phyloP scores from a whole-genome alignment of 2,888 invertebrate species.

The Brenthis daphne region DNA sequence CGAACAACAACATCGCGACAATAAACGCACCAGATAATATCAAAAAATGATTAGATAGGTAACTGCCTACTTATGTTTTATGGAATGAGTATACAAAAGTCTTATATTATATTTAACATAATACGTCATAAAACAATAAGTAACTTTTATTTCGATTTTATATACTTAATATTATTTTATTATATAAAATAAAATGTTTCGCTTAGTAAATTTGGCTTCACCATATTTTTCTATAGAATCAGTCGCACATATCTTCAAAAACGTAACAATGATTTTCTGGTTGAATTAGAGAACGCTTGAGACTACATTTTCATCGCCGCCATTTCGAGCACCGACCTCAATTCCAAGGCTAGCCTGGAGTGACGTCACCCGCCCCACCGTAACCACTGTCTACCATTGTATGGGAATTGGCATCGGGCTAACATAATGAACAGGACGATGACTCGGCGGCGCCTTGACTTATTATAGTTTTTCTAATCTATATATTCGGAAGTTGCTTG shows the following conservation, averaged over 20 bases:
- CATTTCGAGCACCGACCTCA: conserved; percentile 74
- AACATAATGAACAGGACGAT: conserved; percentile 70
- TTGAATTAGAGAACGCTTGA: conserved; percentile 52
- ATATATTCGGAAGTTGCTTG: conserved; percentile 27
- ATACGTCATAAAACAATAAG: too few species aligned
- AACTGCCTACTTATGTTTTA: too few species aligned
- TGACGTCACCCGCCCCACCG: conserved; percentile 71
- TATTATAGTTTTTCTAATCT: conserved; percentile 39
- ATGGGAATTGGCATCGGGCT: conserved; percentile 69
- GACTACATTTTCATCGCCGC: conserved; percentile 70
- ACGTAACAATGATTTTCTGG: conserved; percentile 33
- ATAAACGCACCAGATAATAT: too few species aligned
- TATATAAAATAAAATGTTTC: too few species aligned
- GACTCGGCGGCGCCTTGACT: conserved; percentile 53
- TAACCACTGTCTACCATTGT: conserved; percentile 65
- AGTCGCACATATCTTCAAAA: neutral
- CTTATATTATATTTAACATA: too few species aligned
- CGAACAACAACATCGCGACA: too few species aligned
- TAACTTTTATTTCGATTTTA: too few species aligned
- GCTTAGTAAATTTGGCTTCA: too few species aligned
- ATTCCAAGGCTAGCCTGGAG: conserved; percentile 73
- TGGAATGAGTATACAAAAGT: too few species aligned
- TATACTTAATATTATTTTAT: too few species aligned
- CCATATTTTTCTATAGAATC: too few species aligned
- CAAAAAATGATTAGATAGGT: too few species aligned